phyloP scores from a whole-genome alignment of 1,140 invertebrate genomes.

The Sarcophaga peregrina region DNA sequence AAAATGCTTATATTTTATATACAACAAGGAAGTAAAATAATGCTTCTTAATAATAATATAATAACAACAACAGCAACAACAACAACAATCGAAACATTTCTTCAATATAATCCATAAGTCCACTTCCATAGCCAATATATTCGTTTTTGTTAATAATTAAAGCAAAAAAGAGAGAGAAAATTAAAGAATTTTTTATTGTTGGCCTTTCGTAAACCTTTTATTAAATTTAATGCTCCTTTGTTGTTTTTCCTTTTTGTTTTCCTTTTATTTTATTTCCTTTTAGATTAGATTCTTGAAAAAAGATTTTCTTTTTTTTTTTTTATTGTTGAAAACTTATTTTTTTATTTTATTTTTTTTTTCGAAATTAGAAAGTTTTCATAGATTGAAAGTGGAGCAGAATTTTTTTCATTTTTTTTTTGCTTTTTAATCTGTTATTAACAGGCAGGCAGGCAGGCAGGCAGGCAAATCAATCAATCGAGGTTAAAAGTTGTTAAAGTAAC shows the following conservation, averaged over 20 bases:
- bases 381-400: no score
- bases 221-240: not conserved
- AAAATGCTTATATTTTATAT: not conserved
- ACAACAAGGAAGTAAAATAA: not conserved
- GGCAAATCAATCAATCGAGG: not conserved
- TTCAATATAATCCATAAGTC: not conserved
- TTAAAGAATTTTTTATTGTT: slow-evolving; percentile 10
- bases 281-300: not conserved
- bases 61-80: not conserved
- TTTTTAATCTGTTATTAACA: not conserved
- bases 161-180: not conserved
- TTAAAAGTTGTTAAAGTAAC: not conserved
- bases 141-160: no score
- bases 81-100: not conserved
- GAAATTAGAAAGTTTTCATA: no score
- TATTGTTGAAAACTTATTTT: no score
- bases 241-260: not conserved
- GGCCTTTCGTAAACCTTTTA: not conserved
- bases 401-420: no score
- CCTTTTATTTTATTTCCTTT: not conserved
- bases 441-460: not conserved
- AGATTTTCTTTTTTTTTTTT: no score
- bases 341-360: no score
- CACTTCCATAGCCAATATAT: not conserved
- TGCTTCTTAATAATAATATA: not conserved